phyloP scores from a whole-genome alignment of 2,113 vertebrate species.

The Bos javanicus region DNA sequence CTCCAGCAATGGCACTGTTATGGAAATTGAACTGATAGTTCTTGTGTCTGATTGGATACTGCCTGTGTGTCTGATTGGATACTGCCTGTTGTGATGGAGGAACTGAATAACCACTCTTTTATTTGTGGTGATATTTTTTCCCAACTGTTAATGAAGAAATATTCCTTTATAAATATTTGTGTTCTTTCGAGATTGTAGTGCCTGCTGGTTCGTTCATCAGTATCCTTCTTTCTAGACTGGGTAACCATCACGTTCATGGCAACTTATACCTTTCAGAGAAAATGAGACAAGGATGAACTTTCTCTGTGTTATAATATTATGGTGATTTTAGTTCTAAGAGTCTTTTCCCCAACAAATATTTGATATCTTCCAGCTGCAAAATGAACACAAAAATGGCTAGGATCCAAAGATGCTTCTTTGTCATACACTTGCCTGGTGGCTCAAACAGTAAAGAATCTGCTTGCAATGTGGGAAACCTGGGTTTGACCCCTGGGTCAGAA shows the following conservation, averaged over 20 bases:
- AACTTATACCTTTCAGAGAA: background rate
- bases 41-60: background rate
- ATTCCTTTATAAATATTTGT: background rate
- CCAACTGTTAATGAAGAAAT: background rate
- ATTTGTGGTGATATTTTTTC: background rate
- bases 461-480: background rate
- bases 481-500: background rate
- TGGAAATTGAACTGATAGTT: background rate
- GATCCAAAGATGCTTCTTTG: background rate
- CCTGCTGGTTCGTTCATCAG: background rate
- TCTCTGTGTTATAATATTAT: background rate
- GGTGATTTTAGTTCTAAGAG: background rate
- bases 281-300: background rate
- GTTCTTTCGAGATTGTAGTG: background rate
- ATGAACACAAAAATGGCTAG: background rate
- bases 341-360: background rate
- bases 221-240: background rate
- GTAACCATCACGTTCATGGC: background rate
- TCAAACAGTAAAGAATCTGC: background rate
- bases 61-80: rapidly evolving
- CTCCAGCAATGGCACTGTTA: background rate
- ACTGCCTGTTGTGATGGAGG: rapidly evolving
- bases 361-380: background rate
- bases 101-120: background rate
- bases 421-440: background rate